Conservation (phyloP, 2,888 invertebrate species). For the Meloe dianella region DNA sequence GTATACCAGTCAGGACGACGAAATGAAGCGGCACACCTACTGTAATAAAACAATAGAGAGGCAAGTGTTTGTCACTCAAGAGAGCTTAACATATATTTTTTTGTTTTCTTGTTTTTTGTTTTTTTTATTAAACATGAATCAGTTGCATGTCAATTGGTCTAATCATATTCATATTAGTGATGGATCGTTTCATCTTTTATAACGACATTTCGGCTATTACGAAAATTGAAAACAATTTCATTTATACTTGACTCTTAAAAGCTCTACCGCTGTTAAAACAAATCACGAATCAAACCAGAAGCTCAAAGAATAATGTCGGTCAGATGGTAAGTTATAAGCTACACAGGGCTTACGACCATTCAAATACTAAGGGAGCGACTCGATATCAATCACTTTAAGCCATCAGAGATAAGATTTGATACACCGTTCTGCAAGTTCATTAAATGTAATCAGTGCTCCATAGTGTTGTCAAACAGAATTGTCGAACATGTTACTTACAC, state of each 20-base stretch:
- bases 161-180: not conserved
- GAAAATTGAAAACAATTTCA: not conserved
- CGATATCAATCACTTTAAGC: no score
- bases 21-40: constrained; percentile 34
- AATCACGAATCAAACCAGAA: no score
- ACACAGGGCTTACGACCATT: no score
- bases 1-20: constrained; percentile 16
- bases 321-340: no score
- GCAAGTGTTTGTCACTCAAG: constrained; percentile 34
- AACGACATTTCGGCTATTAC: not conserved
- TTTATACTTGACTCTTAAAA: no score
- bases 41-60: constrained; percentile 33
- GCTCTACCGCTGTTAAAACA: no score
- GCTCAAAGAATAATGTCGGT: no score
- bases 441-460: no score
- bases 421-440: no score
- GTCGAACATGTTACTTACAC: not conserved
- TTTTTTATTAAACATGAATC: constrained; percentile 17
- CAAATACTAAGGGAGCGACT: no score
- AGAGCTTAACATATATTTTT: constrained; percentile 24
- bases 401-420: not conserved
- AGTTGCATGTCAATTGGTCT: constrained; percentile 27
- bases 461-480: not conserved
- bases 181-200: no score
- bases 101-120: constrained; percentile 13